Conservation (phyloP, 2,797 vertebrate species). For the Sebastes taczanowskii region DNA sequence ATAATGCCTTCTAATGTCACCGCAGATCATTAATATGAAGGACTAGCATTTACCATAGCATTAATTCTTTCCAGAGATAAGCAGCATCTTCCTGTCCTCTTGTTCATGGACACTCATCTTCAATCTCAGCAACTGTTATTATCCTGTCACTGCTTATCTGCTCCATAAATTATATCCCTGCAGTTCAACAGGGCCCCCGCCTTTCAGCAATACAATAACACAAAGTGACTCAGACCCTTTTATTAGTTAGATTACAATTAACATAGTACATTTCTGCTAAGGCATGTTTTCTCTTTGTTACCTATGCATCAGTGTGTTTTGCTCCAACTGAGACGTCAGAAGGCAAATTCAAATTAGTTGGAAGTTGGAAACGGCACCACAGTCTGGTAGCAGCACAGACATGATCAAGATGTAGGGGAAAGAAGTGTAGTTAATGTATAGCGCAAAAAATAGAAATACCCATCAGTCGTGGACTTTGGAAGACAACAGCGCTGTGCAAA, state of each 20-base stretch:
- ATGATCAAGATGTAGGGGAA: background rate
- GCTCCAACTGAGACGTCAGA: background rate
- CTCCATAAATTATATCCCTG: background rate
- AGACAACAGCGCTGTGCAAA: background rate
- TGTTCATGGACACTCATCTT: conserved; percentile 32
- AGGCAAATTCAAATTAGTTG: background rate
- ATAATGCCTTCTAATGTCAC: conserved; percentile 22
- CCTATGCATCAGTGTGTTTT: background rate
- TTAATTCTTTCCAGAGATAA: conserved; percentile 22
- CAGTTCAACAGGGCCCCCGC: background rate
- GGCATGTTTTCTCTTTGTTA: background rate
- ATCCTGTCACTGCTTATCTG: conserved; percentile 27
- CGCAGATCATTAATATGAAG: conserved; percentile 34
- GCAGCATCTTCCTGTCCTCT: conserved; percentile 14
- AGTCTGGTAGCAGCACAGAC: background rate
- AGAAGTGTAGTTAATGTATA: background rate
- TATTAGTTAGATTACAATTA: background rate
- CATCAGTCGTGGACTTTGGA: background rate
- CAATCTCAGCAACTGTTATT: conserved; percentile 19
- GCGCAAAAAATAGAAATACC: background rate
- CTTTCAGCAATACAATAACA: background rate
- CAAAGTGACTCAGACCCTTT: background rate
- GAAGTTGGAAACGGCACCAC: background rate
- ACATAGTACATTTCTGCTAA: background rate
- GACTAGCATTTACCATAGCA: conserved; percentile 9